A percentile compares a stretch with the other conserved stretches of the same genome.
phyloP scores from a whole-genome alignment of 1,140 invertebrate genomes.

The Drosophila persimilis region DNA sequence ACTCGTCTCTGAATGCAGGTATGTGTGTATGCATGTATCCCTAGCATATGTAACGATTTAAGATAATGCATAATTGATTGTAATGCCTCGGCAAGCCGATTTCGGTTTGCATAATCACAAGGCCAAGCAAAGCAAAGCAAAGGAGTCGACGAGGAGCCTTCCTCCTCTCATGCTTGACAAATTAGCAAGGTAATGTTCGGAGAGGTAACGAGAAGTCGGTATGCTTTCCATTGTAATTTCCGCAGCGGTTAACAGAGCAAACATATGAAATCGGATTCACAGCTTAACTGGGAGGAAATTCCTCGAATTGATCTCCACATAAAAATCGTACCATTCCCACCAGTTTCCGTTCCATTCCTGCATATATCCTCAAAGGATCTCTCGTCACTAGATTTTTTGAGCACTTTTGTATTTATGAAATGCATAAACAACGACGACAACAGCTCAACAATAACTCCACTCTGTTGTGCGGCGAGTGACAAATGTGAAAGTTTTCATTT shows the following conservation, averaged over 20 bases:
- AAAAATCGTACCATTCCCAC: not conserved
- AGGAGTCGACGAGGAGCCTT: too few relatives aligned
- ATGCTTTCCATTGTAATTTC: too few relatives aligned
- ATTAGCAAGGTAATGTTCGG: slow-evolving; percentile 42
- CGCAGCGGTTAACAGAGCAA: too few relatives aligned
- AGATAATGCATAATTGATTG: slow-evolving; percentile 69
- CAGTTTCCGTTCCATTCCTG: not conserved
- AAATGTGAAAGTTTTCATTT: slow-evolving; percentile 57
- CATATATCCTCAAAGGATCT: slow-evolving; percentile 36
- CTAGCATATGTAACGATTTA: slow-evolving; percentile 61
- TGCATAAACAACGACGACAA: slow-evolving; percentile 50
- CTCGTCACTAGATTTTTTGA: slow-evolving; percentile 46
- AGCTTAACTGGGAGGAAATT: too few relatives aligned
- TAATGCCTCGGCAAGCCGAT: slow-evolving; percentile 58
- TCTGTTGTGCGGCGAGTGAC: slow-evolving; percentile 47
- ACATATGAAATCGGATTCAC: too few relatives aligned
- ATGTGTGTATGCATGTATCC: slow-evolving; percentile 2
- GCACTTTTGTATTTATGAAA: slow-evolving; percentile 62
- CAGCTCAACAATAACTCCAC: slow-evolving; percentile 16
- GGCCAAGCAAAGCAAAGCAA: not conserved
- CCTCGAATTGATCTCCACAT: not conserved
- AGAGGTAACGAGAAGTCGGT: not conserved
- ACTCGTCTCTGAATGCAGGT: not conserved
- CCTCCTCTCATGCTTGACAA: slow-evolving; percentile 6
- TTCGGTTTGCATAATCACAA: slow-evolving; percentile 28